Evolutionary conservation across 2,797 vertebrate genomes (phyloP), one percentile per base, ranked within the genome.

Genomic region (Gambelia wislizenii): DNA sequence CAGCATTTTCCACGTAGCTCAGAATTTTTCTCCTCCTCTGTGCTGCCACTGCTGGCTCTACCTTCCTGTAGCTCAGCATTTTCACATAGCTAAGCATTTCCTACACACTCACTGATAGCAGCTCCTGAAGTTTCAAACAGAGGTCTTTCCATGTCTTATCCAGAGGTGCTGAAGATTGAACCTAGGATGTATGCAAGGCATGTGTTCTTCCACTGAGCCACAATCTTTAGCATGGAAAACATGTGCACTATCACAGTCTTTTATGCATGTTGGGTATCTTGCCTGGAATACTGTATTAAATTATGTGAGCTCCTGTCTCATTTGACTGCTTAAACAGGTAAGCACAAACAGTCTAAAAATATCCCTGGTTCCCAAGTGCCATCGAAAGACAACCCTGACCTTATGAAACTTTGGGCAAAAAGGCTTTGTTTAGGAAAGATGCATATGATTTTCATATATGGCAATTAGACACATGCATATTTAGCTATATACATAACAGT

Each of bases 401-500:
- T 77, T 27, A 30, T 52, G 12, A 33, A 59, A 22, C 13, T 79
- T 79, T n/a, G 7, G n/a, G 49, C 16, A 39, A 56, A 42, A 81
- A 61, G 22, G n/a, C 27, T 81, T 61, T 61, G 56, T 27, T 25
- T 30, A 39, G 56, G 36, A 42, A 81, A 30, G 20, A 18, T 61
- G 36, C 54, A 14, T 9, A 22, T 22, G 16, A 64, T 27, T 61
- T 20, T 25, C 18, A 25, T 75, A 14, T 77, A 2, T 6, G 8
- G 33, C 18, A 56, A 16, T 56, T 33, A 78, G 61, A 69, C 25
- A n/a, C 7, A 25, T 2, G 39, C 9, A 22, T 12, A 7, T 33
- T 13, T 61, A 9, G n/a, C 69, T 2, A 42, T 2, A 4, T 2
- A 42, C 1, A 4, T 27, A 52, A 10, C 3, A 12, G 0, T 47